Evolutionary conservation across 2,113 vertebrate species (phyloP).

Genomic region (Lutjanus erythropterus): DNA sequence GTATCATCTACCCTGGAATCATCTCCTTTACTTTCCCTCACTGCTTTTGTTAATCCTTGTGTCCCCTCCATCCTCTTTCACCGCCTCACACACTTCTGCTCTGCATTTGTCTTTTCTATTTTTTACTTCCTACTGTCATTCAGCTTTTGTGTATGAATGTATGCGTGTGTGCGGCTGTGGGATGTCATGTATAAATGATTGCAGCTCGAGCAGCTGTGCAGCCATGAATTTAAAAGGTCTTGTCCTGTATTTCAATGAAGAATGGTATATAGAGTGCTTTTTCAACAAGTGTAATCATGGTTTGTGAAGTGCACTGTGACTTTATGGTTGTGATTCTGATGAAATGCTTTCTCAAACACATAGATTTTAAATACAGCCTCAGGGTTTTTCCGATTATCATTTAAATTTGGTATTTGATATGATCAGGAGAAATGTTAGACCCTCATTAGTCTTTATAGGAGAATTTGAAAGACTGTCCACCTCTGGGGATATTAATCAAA

Average conservation of each 20-base stretch:
- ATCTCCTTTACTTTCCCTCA: neutral
- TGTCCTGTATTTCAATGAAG: neutral
- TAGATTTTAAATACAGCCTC: constrained; percentile 17
- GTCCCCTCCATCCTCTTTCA: constrained; percentile 1
- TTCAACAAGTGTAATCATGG: neutral
- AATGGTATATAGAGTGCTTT: neutral
- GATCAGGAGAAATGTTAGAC: constrained; percentile 27
- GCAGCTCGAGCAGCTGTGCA: constrained; percentile 1
- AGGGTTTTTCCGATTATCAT: constrained; percentile 31
- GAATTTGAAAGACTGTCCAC: constrained; percentile 35
- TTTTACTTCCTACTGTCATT: constrained; percentile 11
- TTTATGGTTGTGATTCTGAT: neutral
- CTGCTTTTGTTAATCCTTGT: neutral
- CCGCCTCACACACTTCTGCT: constrained; percentile 12
- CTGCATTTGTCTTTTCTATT: neutral
- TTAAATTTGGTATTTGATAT: constrained; percentile 43
- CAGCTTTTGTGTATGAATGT: neutral
- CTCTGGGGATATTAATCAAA: constrained; percentile 55
- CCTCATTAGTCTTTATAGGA: constrained; percentile 30
- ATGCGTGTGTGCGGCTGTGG: neutral
- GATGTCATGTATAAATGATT: constrained; percentile 16
- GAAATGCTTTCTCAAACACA: neutral
- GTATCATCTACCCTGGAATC: neutral
- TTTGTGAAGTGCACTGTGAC: neutral
- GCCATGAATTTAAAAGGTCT: constrained; percentile 23